These are phyloP conservation scores for Tamias sibiricus DNA, from an alignment of 2,113 vertebrate species.

Conservation along the genomic window DNA sequence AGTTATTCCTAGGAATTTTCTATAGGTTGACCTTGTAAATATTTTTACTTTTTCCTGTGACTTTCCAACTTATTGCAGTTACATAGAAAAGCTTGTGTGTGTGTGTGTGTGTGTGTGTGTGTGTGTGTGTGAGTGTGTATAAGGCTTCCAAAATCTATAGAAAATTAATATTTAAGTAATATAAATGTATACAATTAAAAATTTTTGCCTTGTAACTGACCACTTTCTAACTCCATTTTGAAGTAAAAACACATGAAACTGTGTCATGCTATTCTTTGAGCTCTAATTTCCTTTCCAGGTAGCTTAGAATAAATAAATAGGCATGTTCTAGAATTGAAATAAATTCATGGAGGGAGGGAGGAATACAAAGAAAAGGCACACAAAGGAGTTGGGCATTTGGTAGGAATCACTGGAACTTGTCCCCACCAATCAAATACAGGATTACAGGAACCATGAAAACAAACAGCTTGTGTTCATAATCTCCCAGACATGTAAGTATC, in stretches of 20 bases:
- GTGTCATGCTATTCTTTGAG: not conserved
- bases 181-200: not conserved
- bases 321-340: not conserved
- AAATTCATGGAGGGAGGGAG: not conserved
- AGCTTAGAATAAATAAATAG: not conserved
- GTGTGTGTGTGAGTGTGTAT: not conserved
- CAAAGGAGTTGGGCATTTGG: not conserved
- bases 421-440: not conserved
- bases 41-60: not conserved
- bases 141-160: not conserved
- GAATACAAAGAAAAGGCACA: not conserved
- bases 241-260: not conserved
- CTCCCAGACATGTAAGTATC: not conserved
- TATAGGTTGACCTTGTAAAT: not conserved
- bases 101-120: not conserved
- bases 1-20: constrained; percentile 16
- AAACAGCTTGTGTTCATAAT: not conserved
- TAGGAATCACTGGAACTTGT: not conserved
- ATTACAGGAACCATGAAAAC: not conserved
- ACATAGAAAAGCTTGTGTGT: not conserved
- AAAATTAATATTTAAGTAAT: not conserved
- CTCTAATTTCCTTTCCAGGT: constrained; percentile 9
- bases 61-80: constrained; percentile 9
- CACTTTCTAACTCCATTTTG: constrained; percentile 33
- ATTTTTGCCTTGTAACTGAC: not conserved